Evolutionary conservation across 2,797 vertebrate species (phyloP), one percentile per base, ranked within the genome.

Genomic region (Podarcis lilfordi): DNA sequence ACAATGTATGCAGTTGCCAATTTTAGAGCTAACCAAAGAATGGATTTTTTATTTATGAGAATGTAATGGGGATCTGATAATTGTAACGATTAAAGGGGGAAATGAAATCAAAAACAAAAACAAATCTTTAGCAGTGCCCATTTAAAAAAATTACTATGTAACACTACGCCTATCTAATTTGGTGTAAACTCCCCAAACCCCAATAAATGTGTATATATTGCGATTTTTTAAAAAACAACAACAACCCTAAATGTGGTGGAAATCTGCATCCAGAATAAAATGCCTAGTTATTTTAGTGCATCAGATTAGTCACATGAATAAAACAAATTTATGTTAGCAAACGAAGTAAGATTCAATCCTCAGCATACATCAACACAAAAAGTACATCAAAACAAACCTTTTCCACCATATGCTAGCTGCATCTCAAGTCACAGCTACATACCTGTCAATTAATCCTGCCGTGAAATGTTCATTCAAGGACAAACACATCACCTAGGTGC

Each of bases 1-100:
- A 91, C 40, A 45, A 78, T 71, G 29, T n/a, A 91, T 37, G 72
- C 8, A 64, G 80, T 87, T 37, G 68, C 82, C 43, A 32, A 35
- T 86, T 80, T 55, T 13, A 83, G 86, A 94, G 91, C 82, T 91
- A 90, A 3, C 15, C 80, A 81, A 86, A 91, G 88, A 90, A 13
- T 75, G 85, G 43, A 55, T 79, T 37, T 86, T 55, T 37, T 81
- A 83, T 82, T 59, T 71, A 85, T 23, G 61, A 91, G 76, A 84
- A 91, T 55, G 64, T 82, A 91, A 89, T 71, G 40, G 45, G 85
- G 32, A 86, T 21, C 25, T 91, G 88, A n/a, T 64, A 91, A 92
- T 23, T 83, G 81, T 55, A 90, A 92, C 2, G 35, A 71, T 82
- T 87, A 59, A 37, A 27, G 76, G 9, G 25, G 29, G 2, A 25